Evolutionary conservation across 2,888 invertebrate species (phyloP), one percentile per base, ranked within the genome.

Genomic region (Athrips mouffetella): DNA sequence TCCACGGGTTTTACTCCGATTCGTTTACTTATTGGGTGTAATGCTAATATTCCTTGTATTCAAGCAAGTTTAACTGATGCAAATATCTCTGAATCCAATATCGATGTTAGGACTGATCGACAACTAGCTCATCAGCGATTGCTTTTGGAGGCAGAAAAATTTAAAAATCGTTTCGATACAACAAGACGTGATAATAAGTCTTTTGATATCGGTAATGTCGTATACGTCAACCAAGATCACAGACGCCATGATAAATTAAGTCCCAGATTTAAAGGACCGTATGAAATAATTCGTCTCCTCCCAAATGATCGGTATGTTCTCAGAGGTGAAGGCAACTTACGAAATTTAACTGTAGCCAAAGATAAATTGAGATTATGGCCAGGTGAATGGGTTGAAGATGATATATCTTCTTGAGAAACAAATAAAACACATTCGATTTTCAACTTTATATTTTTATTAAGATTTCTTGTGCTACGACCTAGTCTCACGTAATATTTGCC

Each of bases 1-100:
- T 53, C 53, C 3, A 53, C 53, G 1, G 53, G 48, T 1, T 53
- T 53, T 18, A 18, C 53, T 1, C 51, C 51, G 0, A 13, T 49
- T 10, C 30, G 50, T 18, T 45, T 54, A 8, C 39, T 54, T 5
- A 49, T 51, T 5, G 54, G 51, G 3, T 15, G 15, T 39, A 25
- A 40, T 23, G 44, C 44, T 11, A 51, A 51, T 33, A 47, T 47
- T 25, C 50, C 50, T 7, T 18, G 30, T 21, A 11, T 51, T 18
- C 50, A 51, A n/a, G 39, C 45, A 8, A 45, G 47, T 8, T 13
- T 51, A n/a, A 37, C 41, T 35, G 47, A 47, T 15, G 29, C 42
- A 29, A 20, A 18, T 37, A 13, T 18, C 5, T 1, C 16, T 1
- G 37, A 18, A 18, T 16, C 31, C 16, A 2, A 2, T 21, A 37